Evolutionary conservation across 2,888 invertebrate species (phyloP).

Genomic region (Crepidodera aurea): DNA sequence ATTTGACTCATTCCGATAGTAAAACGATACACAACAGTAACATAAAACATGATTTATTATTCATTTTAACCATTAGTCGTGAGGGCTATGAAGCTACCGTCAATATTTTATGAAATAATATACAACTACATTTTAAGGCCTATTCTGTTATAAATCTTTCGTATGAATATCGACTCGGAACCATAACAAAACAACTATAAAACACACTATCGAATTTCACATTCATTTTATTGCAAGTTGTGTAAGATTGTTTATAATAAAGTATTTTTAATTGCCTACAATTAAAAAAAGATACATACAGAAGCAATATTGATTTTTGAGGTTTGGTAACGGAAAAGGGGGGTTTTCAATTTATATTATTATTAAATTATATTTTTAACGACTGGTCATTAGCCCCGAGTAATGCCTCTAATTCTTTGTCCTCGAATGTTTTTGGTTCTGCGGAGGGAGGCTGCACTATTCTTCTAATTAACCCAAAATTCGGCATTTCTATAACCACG

Average conservation of each 20-base stretch:
- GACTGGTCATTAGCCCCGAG: no score
- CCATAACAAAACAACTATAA: slow-evolving; percentile 15
- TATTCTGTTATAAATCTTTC: slow-evolving; percentile 21
- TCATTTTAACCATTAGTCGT: slow-evolving; percentile 20
- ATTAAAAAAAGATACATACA: background rate
- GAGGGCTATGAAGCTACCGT: slow-evolving; percentile 15
- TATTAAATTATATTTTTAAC: no score
- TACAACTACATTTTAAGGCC: slow-evolving; percentile 22
- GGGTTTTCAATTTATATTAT: no score
- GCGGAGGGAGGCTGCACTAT: no score
- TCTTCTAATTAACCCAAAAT: no score
- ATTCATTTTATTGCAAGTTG: slow-evolving; percentile 15
- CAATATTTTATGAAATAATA: slow-evolving; percentile 25
- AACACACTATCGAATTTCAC: slow-evolving; percentile 2
- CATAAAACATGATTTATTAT: slow-evolving; percentile 29
- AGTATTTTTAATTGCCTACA: background rate
- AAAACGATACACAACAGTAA: slow-evolving; percentile 16
- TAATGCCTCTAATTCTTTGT: no score
- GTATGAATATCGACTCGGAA: slow-evolving; percentile 1
- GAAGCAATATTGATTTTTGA: no score
- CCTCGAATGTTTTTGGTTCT: no score
- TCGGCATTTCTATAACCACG: no score
- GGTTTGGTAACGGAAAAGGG: no score
- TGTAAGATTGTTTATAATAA: slow-evolving; percentile 10
- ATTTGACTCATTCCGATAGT: slow-evolving; percentile 12